Percentiles rank a stretch among this genome's conserved stretches.
Evolutionary conservation across 1,140 invertebrate genomes (phyloP).

Genomic region (Eupristina koningsbergeri): DNA sequence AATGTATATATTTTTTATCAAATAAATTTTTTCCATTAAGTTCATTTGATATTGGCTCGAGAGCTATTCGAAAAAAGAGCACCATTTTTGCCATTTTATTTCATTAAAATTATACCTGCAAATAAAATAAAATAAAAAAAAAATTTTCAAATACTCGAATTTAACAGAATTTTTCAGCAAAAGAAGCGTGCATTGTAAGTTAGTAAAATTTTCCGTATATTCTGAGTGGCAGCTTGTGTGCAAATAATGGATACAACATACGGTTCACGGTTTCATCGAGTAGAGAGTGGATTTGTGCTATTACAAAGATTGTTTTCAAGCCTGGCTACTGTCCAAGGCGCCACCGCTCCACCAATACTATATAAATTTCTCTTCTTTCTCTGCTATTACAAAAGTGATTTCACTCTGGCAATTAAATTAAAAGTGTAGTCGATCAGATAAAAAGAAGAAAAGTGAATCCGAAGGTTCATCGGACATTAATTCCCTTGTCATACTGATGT

Average conservation of each 20-base stretch:
- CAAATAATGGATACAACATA: conserved; percentile 32
- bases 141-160: no score
- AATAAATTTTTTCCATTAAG: no score
- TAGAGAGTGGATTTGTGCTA: conserved; percentile 52
- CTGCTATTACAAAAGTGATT: conserved; percentile 41
- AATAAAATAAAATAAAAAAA: no score
- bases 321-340: conserved; percentile 56
- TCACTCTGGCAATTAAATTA: conserved; percentile 46
- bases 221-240: not conserved
- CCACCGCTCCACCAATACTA: conserved; percentile 2
- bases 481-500: not conserved
- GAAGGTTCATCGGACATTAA: conserved; percentile 16
- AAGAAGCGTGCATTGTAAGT: not conserved
- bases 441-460: not conserved
- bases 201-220: not conserved
- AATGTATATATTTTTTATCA: no score
- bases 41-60: no score
- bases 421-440: conserved; percentile 17
- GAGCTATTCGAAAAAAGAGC: no score
- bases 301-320: conserved; percentile 54
- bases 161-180: not conserved
- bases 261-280: conserved; percentile 13
- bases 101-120: no score
- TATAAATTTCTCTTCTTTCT: conserved; percentile 30
- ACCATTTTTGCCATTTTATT: no score